Evolutionary conservation across 2,888 invertebrate species (phyloP).

Genomic region (Rhagium mordax): DNA sequence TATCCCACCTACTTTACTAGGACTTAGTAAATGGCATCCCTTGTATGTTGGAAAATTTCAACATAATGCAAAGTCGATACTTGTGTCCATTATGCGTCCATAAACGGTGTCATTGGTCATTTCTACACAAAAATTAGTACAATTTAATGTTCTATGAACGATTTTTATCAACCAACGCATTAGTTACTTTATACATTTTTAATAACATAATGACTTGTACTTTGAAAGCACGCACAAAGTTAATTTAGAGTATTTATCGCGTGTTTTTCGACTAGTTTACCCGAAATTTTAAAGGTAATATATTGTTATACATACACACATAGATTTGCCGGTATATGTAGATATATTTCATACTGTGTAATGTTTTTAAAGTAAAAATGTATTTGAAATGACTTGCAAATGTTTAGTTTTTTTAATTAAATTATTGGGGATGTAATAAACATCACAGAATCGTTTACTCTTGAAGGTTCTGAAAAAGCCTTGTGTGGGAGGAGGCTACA

Average conservation of each 20-base stretch:
- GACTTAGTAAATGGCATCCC: too few species aligned
- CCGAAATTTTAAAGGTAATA: conserved; percentile 8
- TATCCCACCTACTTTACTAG: too few species aligned
- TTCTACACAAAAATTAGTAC: conserved; percentile 2
- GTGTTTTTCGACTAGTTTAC: conserved; percentile 14
- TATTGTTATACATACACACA: not conserved
- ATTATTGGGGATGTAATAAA: too few species aligned
- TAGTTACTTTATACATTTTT: conserved; percentile 41
- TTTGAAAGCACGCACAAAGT: conserved; percentile 40
- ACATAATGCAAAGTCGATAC: conserved; percentile 9
- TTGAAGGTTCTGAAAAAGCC: too few species aligned
- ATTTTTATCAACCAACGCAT: conserved; percentile 19
- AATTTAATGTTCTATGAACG: not conserved
- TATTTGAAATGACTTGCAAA: too few species aligned
- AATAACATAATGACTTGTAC: conserved; percentile 42
- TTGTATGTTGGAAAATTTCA: not conserved
- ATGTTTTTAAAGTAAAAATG: too few species aligned
- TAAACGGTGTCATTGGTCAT: conserved; percentile 10
- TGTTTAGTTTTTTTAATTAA: too few species aligned
- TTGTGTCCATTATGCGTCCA: not conserved
- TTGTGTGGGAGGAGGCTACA: too few species aligned
- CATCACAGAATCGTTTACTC: too few species aligned
- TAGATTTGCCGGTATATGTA: not conserved
- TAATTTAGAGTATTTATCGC: conserved; percentile 39
- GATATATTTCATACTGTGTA: not conserved